A percentile compares a stretch with the other conserved stretches of the same genome.
phyloP scores from a whole-genome alignment of 2,797 vertebrate species.

The Rhinogobio ventralis region DNA sequence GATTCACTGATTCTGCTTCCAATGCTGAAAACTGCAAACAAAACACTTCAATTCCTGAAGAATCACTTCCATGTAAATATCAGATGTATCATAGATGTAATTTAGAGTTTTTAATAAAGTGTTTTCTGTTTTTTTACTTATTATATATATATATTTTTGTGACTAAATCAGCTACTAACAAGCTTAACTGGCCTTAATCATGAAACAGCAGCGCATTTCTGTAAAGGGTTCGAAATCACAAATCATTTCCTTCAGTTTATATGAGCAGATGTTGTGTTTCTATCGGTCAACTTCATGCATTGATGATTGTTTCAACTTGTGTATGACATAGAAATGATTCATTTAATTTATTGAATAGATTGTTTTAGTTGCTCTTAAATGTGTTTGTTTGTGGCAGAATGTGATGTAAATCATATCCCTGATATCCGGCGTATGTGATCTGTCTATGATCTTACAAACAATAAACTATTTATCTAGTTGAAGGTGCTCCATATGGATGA shows the following conservation, averaged over 20 bases:
- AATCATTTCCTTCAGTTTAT: not conserved
- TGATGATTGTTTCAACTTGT: slow-evolving; percentile 58
- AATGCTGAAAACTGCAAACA: not conserved
- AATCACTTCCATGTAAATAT: slow-evolving; percentile 72
- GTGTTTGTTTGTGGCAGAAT: slow-evolving; percentile 49
- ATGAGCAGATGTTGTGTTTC: slow-evolving; percentile 35
- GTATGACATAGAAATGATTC: slow-evolving; percentile 67
- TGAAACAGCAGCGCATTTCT: not conserved
- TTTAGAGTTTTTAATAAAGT: slow-evolving; percentile 78
- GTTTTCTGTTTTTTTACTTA: slow-evolving; percentile 64
- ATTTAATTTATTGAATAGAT: slow-evolving; percentile 83
- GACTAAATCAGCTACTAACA: slow-evolving; percentile 76
- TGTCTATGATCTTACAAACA: slow-evolving; percentile 65
- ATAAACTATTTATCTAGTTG: slow-evolving; percentile 80
- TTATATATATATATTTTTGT: slow-evolving; percentile 77
- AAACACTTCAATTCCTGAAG: slow-evolving; percentile 72
- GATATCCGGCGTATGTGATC: slow-evolving; percentile 50
- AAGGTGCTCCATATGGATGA: not conserved
- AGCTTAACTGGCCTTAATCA: slow-evolving; percentile 50
- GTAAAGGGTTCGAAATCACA: not conserved
- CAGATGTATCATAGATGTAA: slow-evolving; percentile 84
- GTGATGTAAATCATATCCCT: not conserved
- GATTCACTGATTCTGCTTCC: not conserved
- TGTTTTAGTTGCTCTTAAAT: slow-evolving; percentile 66
- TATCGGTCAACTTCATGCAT: slow-evolving; percentile 65